A percentile compares a stretch with the other conserved stretches of the same genome.
phyloP scores from a whole-genome alignment of 2,797 vertebrate genomes.

The Acrocephalus scirpaceus region DNA sequence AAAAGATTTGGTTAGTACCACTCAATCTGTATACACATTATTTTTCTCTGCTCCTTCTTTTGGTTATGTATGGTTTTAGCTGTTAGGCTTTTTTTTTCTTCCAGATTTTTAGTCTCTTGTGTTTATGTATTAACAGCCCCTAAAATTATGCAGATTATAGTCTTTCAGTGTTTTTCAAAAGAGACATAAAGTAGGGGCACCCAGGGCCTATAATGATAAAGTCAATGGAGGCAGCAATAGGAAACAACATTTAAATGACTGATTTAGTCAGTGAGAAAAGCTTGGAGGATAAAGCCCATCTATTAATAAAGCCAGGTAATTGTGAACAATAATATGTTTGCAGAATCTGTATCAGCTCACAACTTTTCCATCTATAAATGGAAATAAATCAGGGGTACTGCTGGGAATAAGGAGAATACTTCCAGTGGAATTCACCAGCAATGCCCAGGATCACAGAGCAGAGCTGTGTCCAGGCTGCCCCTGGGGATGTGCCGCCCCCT shows the following conservation, averaged over 20 bases:
- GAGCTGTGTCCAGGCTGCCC: background rate
- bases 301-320: background rate
- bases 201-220: background rate
- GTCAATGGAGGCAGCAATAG: background rate
- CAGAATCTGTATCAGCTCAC: background rate
- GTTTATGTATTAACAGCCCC: background rate
- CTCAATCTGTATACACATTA: background rate
- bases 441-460: background rate
- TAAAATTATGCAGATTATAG: background rate
- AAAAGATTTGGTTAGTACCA: background rate
- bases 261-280: background rate
- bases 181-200: background rate
- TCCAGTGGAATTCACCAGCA: background rate
- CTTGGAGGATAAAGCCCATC: background rate
- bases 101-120: background rate
- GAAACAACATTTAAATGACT: background rate
- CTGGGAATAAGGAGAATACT: background rate
- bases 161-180: background rate
- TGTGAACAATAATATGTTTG: background rate
- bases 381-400: background rate
- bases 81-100: fast-evolving
- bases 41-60: background rate
- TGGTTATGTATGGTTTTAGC: background rate
- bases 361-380: background rate
- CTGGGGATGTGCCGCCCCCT: background rate